These are phyloP conservation scores for Oreortyx pictus DNA, from an alignment of 2,797 vertebrate species.

Conservation along the genomic window DNA sequence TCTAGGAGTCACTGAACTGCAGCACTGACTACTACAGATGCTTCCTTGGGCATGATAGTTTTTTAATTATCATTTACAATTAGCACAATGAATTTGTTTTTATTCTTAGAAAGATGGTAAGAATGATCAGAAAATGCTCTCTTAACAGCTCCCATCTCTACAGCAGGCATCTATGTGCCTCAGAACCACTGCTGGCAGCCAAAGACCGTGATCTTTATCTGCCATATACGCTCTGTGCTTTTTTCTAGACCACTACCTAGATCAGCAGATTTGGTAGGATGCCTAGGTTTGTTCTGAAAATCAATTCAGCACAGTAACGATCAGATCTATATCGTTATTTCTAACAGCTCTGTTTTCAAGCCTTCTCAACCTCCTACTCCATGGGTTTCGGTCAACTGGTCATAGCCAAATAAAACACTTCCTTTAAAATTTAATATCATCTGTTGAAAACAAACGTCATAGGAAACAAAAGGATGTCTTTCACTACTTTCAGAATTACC, in stretches of 20 bases:
- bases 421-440: neutral
- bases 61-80: neutral
- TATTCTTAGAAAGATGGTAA: neutral
- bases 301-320: neutral
- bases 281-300: neutral
- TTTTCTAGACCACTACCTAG: neutral
- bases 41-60: neutral
- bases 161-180: neutral
- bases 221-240: neutral
- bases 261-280: neutral
- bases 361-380: neutral
- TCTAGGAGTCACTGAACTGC: neutral
- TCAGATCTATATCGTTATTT: neutral
- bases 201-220: neutral
- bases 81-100: neutral
- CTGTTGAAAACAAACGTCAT: neutral
- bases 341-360: neutral
- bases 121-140: neutral
- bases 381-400: neutral
- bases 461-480: conserved; percentile 5
- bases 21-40: neutral
- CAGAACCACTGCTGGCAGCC: neutral
- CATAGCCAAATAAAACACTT: conserved; percentile 7
- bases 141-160: neutral
- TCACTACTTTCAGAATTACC: neutral